Conservation (phyloP, 2,113 vertebrate species). For the Electrona antarctica region DNA sequence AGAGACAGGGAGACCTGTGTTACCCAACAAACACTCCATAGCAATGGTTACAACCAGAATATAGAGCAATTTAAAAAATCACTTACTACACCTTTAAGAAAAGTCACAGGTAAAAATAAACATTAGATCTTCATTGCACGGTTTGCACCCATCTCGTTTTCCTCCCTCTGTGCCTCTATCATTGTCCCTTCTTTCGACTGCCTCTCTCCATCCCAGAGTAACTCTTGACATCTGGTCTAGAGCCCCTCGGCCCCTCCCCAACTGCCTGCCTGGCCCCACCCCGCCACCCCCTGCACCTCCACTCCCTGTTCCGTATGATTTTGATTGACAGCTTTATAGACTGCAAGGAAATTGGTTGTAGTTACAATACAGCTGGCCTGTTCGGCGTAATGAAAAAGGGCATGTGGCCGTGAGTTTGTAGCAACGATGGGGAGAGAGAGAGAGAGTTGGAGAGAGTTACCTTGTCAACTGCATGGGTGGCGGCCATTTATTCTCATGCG, state of each 20-base stretch:
- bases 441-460: conserved; percentile 38
- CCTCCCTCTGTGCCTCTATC: not conserved
- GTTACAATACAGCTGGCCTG: conserved; percentile 82
- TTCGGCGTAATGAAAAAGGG: conserved; percentile 80
- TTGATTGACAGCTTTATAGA: conserved; percentile 86
- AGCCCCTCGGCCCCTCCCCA: conserved; percentile 45
- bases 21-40: no score
- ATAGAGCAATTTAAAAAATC: not conserved
- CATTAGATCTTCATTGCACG: no score
- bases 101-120: conserved; percentile 41
- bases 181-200: not conserved
- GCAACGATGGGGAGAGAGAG: conserved; percentile 54
- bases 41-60: no score
- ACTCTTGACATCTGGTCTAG: conserved; percentile 76
- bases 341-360: conserved; percentile 86
- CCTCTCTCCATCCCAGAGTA: conserved; percentile 28
- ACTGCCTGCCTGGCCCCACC: conserved; percentile 61
- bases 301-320: conserved; percentile 72
- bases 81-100: not conserved
- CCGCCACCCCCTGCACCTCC: conserved; percentile 53
- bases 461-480: conserved; percentile 76
- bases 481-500: conserved; percentile 64
- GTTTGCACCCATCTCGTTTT: no score
- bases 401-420: conserved; percentile 74
- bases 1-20: no score